Evolutionary conservation across 2,888 invertebrate species (phyloP).

Genomic region (Polyommatus iphigenia): DNA sequence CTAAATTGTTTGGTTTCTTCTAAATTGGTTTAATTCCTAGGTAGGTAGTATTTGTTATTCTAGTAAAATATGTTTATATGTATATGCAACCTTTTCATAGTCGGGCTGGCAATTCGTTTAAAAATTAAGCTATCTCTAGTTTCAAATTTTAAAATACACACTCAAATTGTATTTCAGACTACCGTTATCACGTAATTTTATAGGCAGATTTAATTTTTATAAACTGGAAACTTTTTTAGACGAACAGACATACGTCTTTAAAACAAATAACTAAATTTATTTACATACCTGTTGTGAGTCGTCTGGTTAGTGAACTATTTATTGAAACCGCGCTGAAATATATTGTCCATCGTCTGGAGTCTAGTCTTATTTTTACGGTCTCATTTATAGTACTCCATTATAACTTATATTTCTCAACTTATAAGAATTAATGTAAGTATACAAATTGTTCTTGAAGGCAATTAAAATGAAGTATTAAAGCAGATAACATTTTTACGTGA

Average conservation of each 20-base stretch:
- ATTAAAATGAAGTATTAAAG: background rate
- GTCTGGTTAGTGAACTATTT: background rate
- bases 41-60: no score
- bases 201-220: background rate
- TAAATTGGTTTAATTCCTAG: no score
- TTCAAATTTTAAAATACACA: no score
- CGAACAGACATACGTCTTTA: background rate
- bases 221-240: background rate
- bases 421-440: background rate
- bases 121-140: no score
- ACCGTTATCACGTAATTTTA: no score
- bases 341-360: background rate
- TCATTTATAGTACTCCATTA: background rate
- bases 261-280: background rate
- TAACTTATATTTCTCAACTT: background rate
- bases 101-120: no score
- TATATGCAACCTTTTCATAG: no score
- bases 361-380: background rate
- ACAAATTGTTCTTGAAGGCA: background rate
- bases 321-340: background rate
- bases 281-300: background rate
- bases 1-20: no score
- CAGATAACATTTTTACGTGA: conserved; percentile 21
- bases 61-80: no score
- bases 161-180: no score